Evolutionary conservation across 1,140 invertebrate genomes (phyloP).

Genomic region (Hyles euphorbiae): DNA sequence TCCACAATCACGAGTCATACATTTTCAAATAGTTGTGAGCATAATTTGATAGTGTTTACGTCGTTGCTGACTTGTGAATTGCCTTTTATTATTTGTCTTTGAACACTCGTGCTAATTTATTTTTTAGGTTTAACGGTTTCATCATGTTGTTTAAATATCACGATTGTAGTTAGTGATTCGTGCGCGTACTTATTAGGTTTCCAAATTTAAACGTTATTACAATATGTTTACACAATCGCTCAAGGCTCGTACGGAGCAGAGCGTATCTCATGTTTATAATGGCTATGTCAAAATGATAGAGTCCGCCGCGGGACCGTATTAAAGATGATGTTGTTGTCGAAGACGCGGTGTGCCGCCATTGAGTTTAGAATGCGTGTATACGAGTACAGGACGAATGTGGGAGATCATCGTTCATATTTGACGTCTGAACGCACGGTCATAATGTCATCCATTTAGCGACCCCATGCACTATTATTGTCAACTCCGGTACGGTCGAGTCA

Average conservation of each 20-base stretch:
- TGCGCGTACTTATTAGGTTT: slow-evolving; percentile 18
- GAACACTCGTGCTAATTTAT: slow-evolving; percentile 49
- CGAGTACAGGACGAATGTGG: slow-evolving; percentile 33
- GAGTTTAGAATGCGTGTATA: slow-evolving; percentile 28
- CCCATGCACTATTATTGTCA: slow-evolving; percentile 40
- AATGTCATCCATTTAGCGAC: slow-evolving; percentile 52
- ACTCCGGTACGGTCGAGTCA: slow-evolving; percentile 31
- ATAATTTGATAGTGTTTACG: slow-evolving; percentile 67
- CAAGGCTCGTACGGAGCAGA: slow-evolving; percentile 11
- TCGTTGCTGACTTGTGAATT: slow-evolving; percentile 55
- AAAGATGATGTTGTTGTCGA: slow-evolving; percentile 21
- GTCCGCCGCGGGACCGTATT: slow-evolving; percentile 19
- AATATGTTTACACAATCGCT: slow-evolving; percentile 22
- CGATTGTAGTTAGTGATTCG: slow-evolving; percentile 23
- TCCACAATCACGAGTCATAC: slow-evolving; percentile 55
- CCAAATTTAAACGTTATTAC: slow-evolving; percentile 19
- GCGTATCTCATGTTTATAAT: slow-evolving; percentile 11
- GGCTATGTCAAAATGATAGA: slow-evolving; percentile 21
- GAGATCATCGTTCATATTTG: slow-evolving; percentile 52
- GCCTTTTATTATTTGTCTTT: slow-evolving; percentile 60
- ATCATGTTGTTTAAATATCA: slow-evolving; percentile 54
- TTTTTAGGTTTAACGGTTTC: slow-evolving; percentile 60
- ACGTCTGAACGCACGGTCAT: slow-evolving; percentile 34
- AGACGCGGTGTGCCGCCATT: slow-evolving; percentile 21
- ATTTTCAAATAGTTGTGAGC: slow-evolving; percentile 63